These are phyloP conservation scores for Champsocephalus gunnari DNA, from an alignment of 2,797 vertebrate species.

Conservation along the genomic window DNA sequence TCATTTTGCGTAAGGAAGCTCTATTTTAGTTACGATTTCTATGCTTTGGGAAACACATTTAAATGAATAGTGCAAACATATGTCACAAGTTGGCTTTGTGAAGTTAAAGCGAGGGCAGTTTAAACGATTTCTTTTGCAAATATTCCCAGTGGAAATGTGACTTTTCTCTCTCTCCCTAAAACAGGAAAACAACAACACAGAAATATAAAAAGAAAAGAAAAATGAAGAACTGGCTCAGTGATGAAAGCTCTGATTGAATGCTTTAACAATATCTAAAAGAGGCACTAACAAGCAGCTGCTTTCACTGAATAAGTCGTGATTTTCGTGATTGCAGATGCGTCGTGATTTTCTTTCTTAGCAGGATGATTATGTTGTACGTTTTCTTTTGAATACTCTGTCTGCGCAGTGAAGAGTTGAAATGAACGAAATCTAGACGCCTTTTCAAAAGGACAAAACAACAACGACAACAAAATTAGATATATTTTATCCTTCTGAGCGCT, in stretches of 20 bases:
- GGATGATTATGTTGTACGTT: slow-evolving; percentile 45
- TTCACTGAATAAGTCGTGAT: slow-evolving; percentile 26
- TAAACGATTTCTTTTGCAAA: neutral
- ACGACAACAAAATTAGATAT: slow-evolving; percentile 2
- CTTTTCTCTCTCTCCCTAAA: slow-evolving; percentile 6
- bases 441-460: slow-evolving; percentile 49
- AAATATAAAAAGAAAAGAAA: slow-evolving; percentile 26
- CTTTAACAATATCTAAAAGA: slow-evolving; percentile 62
- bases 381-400: slow-evolving; percentile 52
- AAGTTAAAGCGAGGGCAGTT: slow-evolving; percentile 41
- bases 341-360: neutral
- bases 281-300: slow-evolving; percentile 50
- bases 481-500: slow-evolving; percentile 56
- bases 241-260: slow-evolving; percentile 39
- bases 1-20: neutral
- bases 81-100: slow-evolving; percentile 16
- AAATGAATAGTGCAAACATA: slow-evolving; percentile 51
- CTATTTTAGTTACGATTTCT: slow-evolving; percentile 2
- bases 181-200: slow-evolving; percentile 45
- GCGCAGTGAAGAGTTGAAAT: slow-evolving; percentile 61
- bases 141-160: slow-evolving; percentile 18
- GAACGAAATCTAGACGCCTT: slow-evolving; percentile 38
- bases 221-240: slow-evolving; percentile 72
- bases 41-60: slow-evolving; percentile 59
- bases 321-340: neutral